Evolutionary conservation across 2,888 invertebrate species (phyloP), one percentile per base, ranked within the genome.

Genomic region (Coenonympha glycerion): DNA sequence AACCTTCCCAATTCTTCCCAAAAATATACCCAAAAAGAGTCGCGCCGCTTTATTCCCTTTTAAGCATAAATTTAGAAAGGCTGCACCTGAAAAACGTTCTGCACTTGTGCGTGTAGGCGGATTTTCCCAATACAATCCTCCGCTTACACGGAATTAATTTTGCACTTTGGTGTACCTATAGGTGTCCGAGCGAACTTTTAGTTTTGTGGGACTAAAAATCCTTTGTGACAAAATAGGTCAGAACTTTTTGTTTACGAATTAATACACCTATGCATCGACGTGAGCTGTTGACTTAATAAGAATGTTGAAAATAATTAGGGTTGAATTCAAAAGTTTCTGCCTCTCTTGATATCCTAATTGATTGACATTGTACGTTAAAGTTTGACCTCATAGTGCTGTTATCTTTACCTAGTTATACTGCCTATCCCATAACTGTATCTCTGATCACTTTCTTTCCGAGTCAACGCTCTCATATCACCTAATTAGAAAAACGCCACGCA

Each of bases 81-180:
- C 36, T 37, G 49, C 49, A 41, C 40, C 41, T 45, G 49, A 49
- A 55, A 37, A 55, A 44, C 46, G 52, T 56, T 36, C 46, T 47
- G 42, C 49, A 52, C 55, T 49, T 57, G 52, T 49, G 48, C 42
- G 39, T 39, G 40, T 45, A 52, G 50, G 46, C 39, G 52, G 49
- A 53, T 59, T 61, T 60, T 55, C 50, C 49, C 52, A 56, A 60
- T 52, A 56, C 56, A 57, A 60, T 55, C 50, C 49, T 47, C 49
- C 48, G 59, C 59, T 57, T 59, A 55, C 56, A 54, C 51, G 51
- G 47, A 59, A 57, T 60, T 55, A 59, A 59, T 58, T 61, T 60
- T 59, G 13, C 53, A 58, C 51, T 42, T n/a, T n/a, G n/a, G n/a
- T n/a, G n/a, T n/a, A n/a, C n/a, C n/a, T n/a, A n/a, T n/a, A n/a